These are phyloP conservation scores for Sinocyclocheilus grahami DNA, from an alignment of 2,113 vertebrate species.

Conservation along the genomic window DNA sequence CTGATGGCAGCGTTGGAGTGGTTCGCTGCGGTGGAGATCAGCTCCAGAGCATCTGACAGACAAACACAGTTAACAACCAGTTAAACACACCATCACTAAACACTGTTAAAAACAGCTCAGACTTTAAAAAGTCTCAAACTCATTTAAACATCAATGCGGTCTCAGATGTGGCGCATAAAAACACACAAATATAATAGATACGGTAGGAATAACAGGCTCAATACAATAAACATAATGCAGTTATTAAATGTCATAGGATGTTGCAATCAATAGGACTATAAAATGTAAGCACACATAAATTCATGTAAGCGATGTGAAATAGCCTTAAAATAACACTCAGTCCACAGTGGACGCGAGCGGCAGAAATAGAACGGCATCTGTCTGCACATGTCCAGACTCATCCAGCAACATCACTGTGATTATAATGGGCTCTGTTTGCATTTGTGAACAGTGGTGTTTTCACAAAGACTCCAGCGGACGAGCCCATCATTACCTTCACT, in stretches of 20 bases:
- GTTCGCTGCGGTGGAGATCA: constrained; percentile 96
- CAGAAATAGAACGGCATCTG: neutral
- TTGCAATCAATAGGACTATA: neutral
- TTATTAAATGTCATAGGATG: neutral
- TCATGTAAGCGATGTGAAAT: neutral
- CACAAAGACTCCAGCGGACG: no score
- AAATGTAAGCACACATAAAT: neutral
- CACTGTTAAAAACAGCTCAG: neutral
- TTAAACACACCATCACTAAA: neutral
- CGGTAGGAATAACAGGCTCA: neutral
- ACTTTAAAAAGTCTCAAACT: no score
- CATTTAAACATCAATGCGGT: no score
- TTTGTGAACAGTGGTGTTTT: no score
- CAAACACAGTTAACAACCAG: constrained; percentile 1
- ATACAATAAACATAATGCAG: neutral
- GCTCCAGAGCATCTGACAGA: constrained; percentile 88
- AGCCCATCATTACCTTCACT: neutral
- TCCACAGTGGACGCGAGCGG: neutral
- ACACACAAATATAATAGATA: neutral
- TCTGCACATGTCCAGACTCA: neutral
- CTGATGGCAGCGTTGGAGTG: constrained; percentile 96
- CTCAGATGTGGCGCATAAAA: neutral
- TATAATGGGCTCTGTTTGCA: neutral
- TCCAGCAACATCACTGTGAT: neutral
- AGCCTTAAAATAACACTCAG: neutral